Evolutionary conservation across 1,140 invertebrate genomes (phyloP), one percentile per base, ranked within the genome.

Genomic region (Leptonema lineaticorne): DNA sequence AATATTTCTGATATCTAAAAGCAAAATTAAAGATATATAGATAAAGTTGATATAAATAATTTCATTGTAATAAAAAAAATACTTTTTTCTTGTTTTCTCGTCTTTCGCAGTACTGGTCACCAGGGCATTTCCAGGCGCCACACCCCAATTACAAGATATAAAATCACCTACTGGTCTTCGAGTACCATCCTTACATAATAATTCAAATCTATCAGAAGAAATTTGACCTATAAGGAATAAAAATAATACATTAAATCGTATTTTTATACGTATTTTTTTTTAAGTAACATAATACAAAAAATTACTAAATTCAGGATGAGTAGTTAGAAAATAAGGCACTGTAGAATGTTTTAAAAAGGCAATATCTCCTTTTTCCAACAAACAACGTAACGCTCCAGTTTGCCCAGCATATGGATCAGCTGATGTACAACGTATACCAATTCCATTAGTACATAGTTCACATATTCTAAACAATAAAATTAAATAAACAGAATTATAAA

Each of bases 271-370:
- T 6, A 33, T 6, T 11, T 11, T 33, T 33, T 6, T 33, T 33
- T 33, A 6, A 41, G 2, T 14, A 3, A 41, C 2, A 41, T 50
- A 18, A 11, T 64, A 14, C 22, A 45, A 20, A 28, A 56, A 77
- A 84, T 76, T 75, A 88, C 87, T 78, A 59, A 85, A 86, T 73
- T 89, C 84, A 68, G 78, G 78, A 60, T 77, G 81, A 1, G 78
- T 82, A 9, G 81, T 75, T 4, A 89, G 85, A 80, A 93, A 88
- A 80, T 93, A 88, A 16, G 82, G 71, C 4, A 94, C 88, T 4
- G 94, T 95, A 0, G 90, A 91, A 75, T 98, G 94, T 63, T 92
- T 88, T 0, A 98, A 82, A 80, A 98, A 98, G 0, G 96, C 95
- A 53, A 99, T 88, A 56, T 99, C 94, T 28, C 94, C 95, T 7